phyloP scores from a whole-genome alignment of 1,140 invertebrate species.

The Papilio machaon region DNA sequence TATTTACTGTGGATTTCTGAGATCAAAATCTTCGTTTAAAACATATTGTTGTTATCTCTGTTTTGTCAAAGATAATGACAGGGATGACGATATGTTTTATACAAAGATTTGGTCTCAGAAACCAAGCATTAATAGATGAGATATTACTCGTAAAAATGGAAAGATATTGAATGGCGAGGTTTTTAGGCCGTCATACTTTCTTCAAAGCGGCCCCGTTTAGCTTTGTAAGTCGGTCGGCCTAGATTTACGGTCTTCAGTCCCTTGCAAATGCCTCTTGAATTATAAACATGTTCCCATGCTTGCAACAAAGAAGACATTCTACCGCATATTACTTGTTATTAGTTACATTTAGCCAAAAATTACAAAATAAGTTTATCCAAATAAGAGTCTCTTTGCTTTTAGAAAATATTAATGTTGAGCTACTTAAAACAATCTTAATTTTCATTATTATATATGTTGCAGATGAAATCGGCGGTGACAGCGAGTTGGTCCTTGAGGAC shows the following conservation, averaged over 20 bases:
- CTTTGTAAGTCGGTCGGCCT: slow-evolving; percentile 36
- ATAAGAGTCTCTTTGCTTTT: no score
- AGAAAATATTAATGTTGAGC: not conserved
- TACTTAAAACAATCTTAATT: not conserved
- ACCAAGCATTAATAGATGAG: not conserved
- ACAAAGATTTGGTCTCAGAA: no score
- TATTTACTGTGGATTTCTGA: not conserved
- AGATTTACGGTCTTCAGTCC: slow-evolving; percentile 37
- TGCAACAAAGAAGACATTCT: slow-evolving; percentile 9
- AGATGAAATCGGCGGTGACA: slow-evolving; percentile 84
- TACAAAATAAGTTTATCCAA: not conserved
- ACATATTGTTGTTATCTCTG: no score
- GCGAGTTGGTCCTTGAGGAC: slow-evolving; percentile 80
- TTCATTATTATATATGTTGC: slow-evolving; percentile 48
- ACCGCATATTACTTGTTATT: not conserved
- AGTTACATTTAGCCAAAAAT: not conserved
- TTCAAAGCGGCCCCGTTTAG: slow-evolving; percentile 27
- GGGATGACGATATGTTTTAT: no score
- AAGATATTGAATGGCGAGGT: slow-evolving; percentile 30
- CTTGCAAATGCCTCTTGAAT: slow-evolving; percentile 33
- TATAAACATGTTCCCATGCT: slow-evolving; percentile 27
- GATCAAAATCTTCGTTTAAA: no score
- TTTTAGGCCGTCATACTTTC: slow-evolving; percentile 34
- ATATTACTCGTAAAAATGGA: not conserved
- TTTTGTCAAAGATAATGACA: no score